Evolutionary conservation across 2,888 invertebrate genomes (phyloP), one percentile per base, ranked within the genome.

Genomic region (Clivina fossor): DNA sequence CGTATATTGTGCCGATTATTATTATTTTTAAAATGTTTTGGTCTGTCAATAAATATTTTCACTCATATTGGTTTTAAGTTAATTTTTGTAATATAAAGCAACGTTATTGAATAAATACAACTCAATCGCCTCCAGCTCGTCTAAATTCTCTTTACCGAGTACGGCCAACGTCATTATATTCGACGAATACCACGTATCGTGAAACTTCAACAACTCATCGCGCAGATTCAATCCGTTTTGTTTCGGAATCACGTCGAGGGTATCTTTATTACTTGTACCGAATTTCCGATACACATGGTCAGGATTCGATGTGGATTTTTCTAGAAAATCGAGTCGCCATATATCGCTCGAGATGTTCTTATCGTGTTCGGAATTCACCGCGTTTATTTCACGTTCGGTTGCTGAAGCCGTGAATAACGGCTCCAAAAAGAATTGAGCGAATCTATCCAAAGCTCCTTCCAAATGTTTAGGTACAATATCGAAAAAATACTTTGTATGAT

Each of bases 291-390:
- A 97, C 0, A 92, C 85, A 76, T 99, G 98, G 3, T 77, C 76
- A 0, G 84, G 79, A 64, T 86, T 80, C 0, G 91, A 84, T 0
- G 90, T 83, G 62, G 88, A 85, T 69, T 90, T 90, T 66, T 94
- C 92, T 7, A 99, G 78, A 75, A 97, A 97, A 71, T 89, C 83
- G 48, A 93, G 75, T 13, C 98, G 76, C 95, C 97, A 96, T 0
- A 81, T 76, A 76, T 99, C 98, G 60, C 83, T 89, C 2, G 86
- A 82, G 5, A 92, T 73, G 77, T 99, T 98, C 75, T 97, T 96
- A 69, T 94, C 92, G 71, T 97, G 93, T 69, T 99, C 99, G 0
- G 93, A 95, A 76, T 98, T 83, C 4, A 99, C 96, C 0, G 98
- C 97, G 72, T 91, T 93, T 43, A 98, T 83, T 76, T 99, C 98